Conservation (phyloP, 2,888 invertebrate genomes). For the Octonoba sinensis region DNA sequence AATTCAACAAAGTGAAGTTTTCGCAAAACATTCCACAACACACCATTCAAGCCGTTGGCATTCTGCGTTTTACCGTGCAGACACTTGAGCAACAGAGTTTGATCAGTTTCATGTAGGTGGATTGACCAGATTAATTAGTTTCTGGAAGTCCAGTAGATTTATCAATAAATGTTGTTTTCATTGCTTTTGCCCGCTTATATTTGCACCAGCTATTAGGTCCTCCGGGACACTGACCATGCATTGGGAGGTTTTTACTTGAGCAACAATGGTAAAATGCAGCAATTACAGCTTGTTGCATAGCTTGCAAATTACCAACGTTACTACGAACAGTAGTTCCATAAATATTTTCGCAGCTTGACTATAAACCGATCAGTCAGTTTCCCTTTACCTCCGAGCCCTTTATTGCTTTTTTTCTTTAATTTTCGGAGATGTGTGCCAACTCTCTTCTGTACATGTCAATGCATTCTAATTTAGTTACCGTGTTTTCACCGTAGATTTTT, state of each 20-base stretch:
- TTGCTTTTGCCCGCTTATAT: neutral
- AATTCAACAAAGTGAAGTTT: neutral
- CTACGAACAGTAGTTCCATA: too few species aligned
- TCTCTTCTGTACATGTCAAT: constrained; percentile 13
- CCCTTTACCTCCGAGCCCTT: constrained; percentile 9
- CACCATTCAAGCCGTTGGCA: constrained; percentile 16
- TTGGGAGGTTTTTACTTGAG: too few species aligned
- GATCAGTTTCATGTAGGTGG: constrained; percentile 10
- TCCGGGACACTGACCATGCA: constrained; percentile 13
- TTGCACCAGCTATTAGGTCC: constrained; percentile 18
- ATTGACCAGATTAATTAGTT: neutral
- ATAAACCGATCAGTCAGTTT: constrained; percentile 18
- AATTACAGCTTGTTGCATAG: too few species aligned
- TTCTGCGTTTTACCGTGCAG: constrained; percentile 27
- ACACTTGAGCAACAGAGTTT: constrained; percentile 21
- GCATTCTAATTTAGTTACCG: constrained; percentile 2
- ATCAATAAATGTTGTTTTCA: neutral
- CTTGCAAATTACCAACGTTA: too few species aligned
- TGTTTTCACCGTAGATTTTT: neutral
- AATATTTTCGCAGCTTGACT: constrained; percentile 10
- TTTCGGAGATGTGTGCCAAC: constrained; percentile 1
- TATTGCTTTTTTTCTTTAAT: neutral
- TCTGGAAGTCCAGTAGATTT: constrained; percentile 8
- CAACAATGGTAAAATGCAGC: too few species aligned
- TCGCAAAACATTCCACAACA: constrained; percentile 12